A percentile compares a stretch with the other conserved stretches of the same genome.
These are phyloP conservation scores for Melinaea menophilus DNA, from an alignment of 2,888 invertebrate genomes.

Conservation along the genomic window DNA sequence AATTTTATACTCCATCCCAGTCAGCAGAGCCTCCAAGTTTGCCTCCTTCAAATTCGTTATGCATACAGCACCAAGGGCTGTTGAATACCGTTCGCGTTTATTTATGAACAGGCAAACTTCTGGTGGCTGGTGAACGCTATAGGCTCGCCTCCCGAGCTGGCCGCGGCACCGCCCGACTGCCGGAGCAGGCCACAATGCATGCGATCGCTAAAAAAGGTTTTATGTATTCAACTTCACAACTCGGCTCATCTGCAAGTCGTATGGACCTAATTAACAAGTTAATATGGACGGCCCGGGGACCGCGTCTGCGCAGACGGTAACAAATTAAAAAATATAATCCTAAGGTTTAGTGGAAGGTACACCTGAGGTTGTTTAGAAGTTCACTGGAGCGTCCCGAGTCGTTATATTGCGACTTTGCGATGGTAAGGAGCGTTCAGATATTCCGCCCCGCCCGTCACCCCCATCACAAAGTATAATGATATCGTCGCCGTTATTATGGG, in stretches of 20 bases:
- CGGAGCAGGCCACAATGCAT: constrained; percentile 67
- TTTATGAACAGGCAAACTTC: constrained; percentile 80
- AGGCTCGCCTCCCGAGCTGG: constrained; percentile 60
- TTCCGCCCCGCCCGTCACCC: constrained; percentile 76
- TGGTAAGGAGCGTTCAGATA: constrained; percentile 76
- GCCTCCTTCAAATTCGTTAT: constrained; percentile 80
- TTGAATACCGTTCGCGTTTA: constrained; percentile 80
- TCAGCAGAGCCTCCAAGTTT: constrained; percentile 78
- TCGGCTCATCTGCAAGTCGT: constrained; percentile 92
- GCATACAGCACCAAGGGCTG: constrained; percentile 80
- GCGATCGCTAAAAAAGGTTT: constrained; percentile 81
- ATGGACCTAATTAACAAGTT: constrained; percentile 94
- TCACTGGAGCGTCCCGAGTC: constrained; percentile 42
- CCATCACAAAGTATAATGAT: constrained; percentile 80
- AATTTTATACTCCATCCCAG: constrained; percentile 79
- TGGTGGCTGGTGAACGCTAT: constrained; percentile 75
- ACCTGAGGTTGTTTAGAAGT: constrained; percentile 55
- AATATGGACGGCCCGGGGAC: constrained; percentile 87
- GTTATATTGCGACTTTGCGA: constrained; percentile 72
- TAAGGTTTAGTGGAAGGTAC: constrained; percentile 44
- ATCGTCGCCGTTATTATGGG: constrained; percentile 76
- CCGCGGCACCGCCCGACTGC: constrained; percentile 27
- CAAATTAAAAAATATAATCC: constrained; percentile 34
- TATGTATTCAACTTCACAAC: constrained; percentile 82
- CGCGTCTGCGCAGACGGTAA: constrained; percentile 69